Percentiles rank a stretch among this genome's conserved stretches.
Conservation (phyloP, 2,797 vertebrate genomes). For the Cryptoblepharus egeriae region DNA sequence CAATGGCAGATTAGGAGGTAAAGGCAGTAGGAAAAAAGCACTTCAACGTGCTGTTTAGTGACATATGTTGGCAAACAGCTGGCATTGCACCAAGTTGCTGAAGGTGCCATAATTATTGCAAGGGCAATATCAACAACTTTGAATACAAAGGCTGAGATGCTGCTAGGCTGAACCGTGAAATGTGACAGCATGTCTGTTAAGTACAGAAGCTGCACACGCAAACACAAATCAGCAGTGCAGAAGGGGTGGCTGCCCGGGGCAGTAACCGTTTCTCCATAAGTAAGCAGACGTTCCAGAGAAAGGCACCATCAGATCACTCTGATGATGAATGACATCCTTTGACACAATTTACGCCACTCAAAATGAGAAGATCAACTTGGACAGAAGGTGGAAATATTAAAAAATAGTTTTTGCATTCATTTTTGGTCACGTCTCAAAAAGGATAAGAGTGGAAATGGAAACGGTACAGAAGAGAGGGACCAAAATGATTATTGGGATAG, state of each 20-base stretch:
- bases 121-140: slow-evolving; percentile 20
- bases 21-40: too few relatives aligned
- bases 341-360: not conserved
- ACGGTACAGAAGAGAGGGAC: too few relatives aligned
- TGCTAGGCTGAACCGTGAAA: slow-evolving; percentile 15
- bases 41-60: not conserved
- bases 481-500: too few relatives aligned
- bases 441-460: too few relatives aligned
- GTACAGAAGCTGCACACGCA: slow-evolving; percentile 6
- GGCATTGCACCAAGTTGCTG: not conserved
- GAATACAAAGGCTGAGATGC: not conserved
- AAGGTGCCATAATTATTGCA: not conserved
- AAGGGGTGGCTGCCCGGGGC: not conserved
- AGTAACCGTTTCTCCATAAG: not conserved
- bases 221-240: not conserved
- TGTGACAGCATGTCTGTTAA: slow-evolving; percentile 9
- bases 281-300: not conserved
- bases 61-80: slow-evolving; percentile 8
- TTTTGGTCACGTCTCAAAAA: too few relatives aligned
- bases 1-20: too few relatives aligned
- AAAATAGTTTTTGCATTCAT: too few relatives aligned
- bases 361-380: not conserved
- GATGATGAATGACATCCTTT: not conserved
- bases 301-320: not conserved
- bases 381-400: too few relatives aligned